A percentile compares a stretch with the other conserved stretches of the same genome.
Conservation (phyloP, 1,140 invertebrate genomes). For the Neotoxoptera formosana region DNA sequence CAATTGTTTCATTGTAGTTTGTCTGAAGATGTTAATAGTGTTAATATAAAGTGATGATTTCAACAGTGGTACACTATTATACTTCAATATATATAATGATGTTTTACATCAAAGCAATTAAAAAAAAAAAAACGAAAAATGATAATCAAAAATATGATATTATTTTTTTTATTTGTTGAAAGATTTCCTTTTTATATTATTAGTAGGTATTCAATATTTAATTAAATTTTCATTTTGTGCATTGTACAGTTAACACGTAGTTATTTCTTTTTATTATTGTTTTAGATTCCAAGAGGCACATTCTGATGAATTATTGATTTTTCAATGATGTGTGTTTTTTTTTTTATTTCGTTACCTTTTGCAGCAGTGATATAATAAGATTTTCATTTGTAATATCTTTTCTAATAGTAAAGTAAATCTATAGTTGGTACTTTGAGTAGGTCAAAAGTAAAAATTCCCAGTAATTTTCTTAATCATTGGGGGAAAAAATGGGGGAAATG, state of each 20-base stretch:
- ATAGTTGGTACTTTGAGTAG: no score
- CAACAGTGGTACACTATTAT: not conserved
- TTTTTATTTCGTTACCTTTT: not conserved
- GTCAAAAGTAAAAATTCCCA: no score
- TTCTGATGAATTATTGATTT: not conserved
- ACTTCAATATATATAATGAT: not conserved
- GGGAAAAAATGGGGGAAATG: no score
- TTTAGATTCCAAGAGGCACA: not conserved
- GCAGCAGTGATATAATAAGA: no score
- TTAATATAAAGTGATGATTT: not conserved
- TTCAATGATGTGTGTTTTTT: not conserved
- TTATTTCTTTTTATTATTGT: not conserved
- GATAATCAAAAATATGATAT: not conserved
- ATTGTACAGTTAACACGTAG: no score
- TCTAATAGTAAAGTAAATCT: no score
- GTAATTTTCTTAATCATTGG: no score
- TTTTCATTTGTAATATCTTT: no score
- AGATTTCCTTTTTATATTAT: not conserved
- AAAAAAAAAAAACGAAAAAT: not conserved
- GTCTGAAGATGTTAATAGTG: not conserved
- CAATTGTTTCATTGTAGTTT: not conserved
- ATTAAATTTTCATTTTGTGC: not conserved
- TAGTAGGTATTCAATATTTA: not conserved
- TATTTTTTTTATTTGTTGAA: not conserved
- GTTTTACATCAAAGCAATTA: not conserved